Conservation (phyloP, 2,797 vertebrate species). For the Borostomias antarcticus region DNA sequence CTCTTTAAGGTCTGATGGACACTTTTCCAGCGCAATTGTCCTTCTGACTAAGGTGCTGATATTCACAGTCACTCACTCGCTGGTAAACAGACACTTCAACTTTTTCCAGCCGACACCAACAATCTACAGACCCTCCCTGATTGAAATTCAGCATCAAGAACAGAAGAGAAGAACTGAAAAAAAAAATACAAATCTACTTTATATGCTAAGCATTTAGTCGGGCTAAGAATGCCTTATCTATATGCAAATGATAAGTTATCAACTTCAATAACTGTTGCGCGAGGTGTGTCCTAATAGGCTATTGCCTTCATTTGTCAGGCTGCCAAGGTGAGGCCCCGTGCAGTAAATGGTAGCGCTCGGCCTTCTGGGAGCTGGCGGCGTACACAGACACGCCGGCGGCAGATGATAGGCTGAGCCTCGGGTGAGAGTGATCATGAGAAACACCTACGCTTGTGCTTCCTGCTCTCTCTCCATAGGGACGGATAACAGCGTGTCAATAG, state of each 20-base stretch:
- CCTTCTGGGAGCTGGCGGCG: slow-evolving; percentile 64
- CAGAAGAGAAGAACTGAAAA: slow-evolving; percentile 27
- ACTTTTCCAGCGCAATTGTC: too few species aligned
- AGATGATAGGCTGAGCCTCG: too few species aligned
- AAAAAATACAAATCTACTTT: slow-evolving; percentile 63
- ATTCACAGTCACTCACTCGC: slow-evolving; percentile 38
- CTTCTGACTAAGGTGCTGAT: slow-evolving; percentile 50
- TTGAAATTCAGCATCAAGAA: slow-evolving; percentile 53
- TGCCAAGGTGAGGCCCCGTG: slow-evolving; percentile 64
- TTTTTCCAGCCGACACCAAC: slow-evolving; percentile 37
- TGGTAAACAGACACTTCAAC: slow-evolving; percentile 40
- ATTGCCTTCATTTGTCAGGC: slow-evolving; percentile 74
- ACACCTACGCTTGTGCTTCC: slow-evolving; percentile 54
- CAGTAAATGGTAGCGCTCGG: slow-evolving; percentile 67
- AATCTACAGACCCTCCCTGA: slow-evolving; percentile 34
- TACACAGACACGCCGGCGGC: slow-evolving; percentile 63
- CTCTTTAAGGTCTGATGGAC: too few species aligned
- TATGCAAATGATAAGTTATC: slow-evolving; percentile 82
- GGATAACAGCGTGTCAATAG: slow-evolving; percentile 58
- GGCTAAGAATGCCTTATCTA: slow-evolving; percentile 79
- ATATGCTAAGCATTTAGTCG: slow-evolving; percentile 75
- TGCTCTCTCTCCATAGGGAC: slow-evolving; percentile 61
- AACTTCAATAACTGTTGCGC: slow-evolving; percentile 78
- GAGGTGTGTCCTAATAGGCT: slow-evolving; percentile 70
- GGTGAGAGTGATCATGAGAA: slow-evolving; percentile 58